Evolutionary conservation across 2,797 vertebrate species (phyloP).

Genomic region (Myotis daubentonii): DNA sequence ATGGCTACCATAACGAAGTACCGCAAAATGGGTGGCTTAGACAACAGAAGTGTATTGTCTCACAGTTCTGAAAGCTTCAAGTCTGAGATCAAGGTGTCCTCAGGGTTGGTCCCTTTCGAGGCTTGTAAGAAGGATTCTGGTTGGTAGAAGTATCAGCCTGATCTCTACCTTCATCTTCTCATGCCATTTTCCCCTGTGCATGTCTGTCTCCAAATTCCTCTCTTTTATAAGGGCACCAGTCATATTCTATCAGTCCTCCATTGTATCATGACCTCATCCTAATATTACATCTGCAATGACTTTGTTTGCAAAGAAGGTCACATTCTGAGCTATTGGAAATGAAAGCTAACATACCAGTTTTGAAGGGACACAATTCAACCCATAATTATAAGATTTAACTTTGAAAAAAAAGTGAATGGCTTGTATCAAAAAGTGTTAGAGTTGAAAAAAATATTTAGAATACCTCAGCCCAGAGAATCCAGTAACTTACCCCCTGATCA

Average conservation of each 20-base stretch:
- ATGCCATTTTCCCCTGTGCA: background rate
- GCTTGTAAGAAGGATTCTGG: background rate
- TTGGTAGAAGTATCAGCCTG: background rate
- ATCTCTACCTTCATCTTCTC: background rate
- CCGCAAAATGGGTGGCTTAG: background rate
- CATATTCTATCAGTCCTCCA: background rate
- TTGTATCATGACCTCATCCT: background rate
- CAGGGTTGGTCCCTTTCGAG: background rate
- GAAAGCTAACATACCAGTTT: background rate
- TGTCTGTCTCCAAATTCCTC: background rate
- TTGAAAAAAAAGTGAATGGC: background rate
- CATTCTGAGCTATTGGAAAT: background rate
- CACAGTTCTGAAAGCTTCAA: background rate
- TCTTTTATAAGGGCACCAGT: background rate
- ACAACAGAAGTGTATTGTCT: background rate
- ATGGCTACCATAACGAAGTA: background rate
- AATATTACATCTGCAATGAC: background rate
- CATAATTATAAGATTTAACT: background rate
- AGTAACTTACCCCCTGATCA: background rate
- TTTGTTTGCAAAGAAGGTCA: background rate
- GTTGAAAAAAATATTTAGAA: background rate
- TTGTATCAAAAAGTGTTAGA: background rate
- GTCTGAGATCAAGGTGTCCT: background rate
- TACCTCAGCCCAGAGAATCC: background rate
- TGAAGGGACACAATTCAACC: background rate